phyloP scores from a whole-genome alignment of 2,113 vertebrate genomes.

The Proteles cristata region DNA sequence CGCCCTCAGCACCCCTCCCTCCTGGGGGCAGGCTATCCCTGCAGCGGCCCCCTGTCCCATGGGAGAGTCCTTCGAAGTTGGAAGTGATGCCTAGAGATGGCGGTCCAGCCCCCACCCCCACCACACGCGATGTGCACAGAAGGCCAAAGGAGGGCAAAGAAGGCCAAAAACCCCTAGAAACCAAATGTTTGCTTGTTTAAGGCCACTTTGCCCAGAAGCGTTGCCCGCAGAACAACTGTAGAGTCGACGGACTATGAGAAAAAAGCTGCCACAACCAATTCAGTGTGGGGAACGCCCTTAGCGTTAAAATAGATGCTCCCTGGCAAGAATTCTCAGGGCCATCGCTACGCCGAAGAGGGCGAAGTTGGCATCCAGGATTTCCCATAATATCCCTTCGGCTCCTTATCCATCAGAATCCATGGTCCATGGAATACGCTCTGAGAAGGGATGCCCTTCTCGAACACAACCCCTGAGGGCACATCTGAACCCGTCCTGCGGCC shows the following conservation, averaged over 20 bases:
- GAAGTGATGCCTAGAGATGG: background rate
- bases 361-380: background rate
- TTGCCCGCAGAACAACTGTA: background rate
- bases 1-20: background rate
- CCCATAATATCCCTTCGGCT: background rate
- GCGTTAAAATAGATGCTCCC: background rate
- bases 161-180: background rate
- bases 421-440: background rate
- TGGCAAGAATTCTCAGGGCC: background rate
- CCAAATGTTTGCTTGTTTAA: background rate
- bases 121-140: rapidly evolving
- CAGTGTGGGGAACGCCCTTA: background rate
- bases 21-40: background rate
- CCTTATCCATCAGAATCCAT: background rate
- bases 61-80: background rate
- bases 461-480: rapidly evolving
- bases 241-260: background rate
- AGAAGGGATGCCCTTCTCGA: background rate
- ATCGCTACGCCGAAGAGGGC: rapidly evolving
- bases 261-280: background rate
- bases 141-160: background rate
- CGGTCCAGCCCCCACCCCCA: background rate
- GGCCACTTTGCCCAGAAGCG: background rate
- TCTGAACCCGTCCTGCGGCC: background rate
- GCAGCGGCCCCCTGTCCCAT: rapidly evolving